Conservation (phyloP, 1,140 invertebrate genomes). For the Aphelenchoides avenae region DNA sequence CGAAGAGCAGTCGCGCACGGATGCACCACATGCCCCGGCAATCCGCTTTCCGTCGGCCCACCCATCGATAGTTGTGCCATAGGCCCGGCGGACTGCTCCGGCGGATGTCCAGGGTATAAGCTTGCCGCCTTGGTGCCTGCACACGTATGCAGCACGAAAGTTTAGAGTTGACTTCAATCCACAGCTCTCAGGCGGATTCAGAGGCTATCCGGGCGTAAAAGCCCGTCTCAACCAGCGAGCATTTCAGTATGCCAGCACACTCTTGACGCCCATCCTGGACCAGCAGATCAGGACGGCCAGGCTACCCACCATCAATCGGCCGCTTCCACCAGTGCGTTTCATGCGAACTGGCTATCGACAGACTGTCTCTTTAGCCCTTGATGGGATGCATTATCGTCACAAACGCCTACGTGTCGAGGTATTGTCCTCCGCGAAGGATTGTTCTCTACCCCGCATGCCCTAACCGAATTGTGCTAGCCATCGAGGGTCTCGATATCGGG, state of each 20-base stretch:
- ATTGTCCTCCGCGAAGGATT: constrained; percentile 54
- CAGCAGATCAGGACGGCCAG: constrained; percentile 48
- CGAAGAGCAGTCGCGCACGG: no score
- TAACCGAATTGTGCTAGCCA: constrained; percentile 52
- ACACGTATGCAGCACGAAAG: no score
- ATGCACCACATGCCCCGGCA: no score
- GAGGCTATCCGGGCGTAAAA: constrained; percentile 53
- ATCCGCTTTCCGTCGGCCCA: no score
- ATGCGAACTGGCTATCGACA: not conserved
- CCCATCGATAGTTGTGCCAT: no score
- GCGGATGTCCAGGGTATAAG: no score
- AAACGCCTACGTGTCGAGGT: constrained; percentile 56
- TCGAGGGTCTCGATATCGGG: constrained; percentile 57
- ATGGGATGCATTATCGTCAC: constrained; percentile 56
- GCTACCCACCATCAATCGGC: constrained; percentile 53
- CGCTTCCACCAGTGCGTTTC: constrained; percentile 44
- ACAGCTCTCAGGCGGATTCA: constrained; percentile 36
- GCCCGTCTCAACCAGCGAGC: constrained; percentile 49
- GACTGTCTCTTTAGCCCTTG: constrained; percentile 30
- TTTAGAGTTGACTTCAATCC: constrained; percentile 48
- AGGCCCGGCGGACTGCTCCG: no score
- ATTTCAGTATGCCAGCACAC: constrained; percentile 51
- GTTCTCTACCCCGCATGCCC: constrained; percentile 54
- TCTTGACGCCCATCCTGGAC: constrained; percentile 48
- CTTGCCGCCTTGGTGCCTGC: no score